These are phyloP conservation scores for Microtus californicus DNA, from an alignment of 2,797 vertebrate genomes.

Conservation along the genomic window DNA sequence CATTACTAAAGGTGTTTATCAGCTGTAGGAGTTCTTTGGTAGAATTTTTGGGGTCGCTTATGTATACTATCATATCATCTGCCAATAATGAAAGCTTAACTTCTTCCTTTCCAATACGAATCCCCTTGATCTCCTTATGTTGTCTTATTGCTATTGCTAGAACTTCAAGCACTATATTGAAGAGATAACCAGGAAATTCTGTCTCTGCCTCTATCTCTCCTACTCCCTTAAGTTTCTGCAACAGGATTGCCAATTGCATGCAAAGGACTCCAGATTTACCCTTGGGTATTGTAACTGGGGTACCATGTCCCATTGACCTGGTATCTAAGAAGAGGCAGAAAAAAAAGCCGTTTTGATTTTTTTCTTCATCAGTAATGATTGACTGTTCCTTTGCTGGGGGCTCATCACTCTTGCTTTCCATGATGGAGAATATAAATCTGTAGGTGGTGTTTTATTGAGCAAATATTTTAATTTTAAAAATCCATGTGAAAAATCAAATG, in stretches of 20 bases:
- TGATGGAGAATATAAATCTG: not conserved
- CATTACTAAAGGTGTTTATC: too few species aligned
- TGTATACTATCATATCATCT: too few species aligned
- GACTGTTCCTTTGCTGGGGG: not conserved
- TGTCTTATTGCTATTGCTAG: too few species aligned
- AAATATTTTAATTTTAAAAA: conserved; percentile 55
- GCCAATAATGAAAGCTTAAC: too few species aligned
- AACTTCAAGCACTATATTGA: too few species aligned
- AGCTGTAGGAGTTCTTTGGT: too few species aligned
- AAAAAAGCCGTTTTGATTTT: not conserved
- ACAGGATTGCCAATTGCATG: not conserved
- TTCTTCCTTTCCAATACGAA: too few species aligned
- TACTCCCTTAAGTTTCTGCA: not conserved
- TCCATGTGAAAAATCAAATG: too few species aligned
- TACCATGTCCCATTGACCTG: not conserved
- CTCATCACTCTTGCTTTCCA: not conserved
- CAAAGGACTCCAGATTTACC: not conserved
- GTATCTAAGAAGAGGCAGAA: not conserved
- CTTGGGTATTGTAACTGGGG: not conserved
- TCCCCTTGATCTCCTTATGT: too few species aligned
- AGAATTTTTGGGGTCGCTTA: too few species aligned
- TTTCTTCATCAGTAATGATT: not conserved
- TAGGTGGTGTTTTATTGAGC: conserved; percentile 62
- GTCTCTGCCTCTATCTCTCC: not conserved
- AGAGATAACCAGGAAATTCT: conserved; percentile 5